Evolutionary conservation across 2,888 invertebrate species (phyloP), one percentile per base, ranked within the genome.

Genomic region (Unio delphinus): DNA sequence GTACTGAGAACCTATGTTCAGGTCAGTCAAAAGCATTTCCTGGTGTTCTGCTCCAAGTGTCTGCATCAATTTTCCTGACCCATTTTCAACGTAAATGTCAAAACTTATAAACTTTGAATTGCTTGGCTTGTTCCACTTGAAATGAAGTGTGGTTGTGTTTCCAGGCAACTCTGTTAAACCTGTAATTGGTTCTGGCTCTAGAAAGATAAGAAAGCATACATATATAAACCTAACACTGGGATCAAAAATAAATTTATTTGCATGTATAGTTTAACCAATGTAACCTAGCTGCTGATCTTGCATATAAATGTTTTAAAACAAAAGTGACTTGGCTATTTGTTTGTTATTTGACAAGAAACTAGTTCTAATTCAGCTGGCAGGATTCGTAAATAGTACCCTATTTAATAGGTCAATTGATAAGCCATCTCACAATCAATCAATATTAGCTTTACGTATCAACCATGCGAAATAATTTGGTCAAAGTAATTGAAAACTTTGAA

Each of bases 1-100:
- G 66, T 82, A 83, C 65, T 67, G 30, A 30, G 70, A 72, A 11
- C 84, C 84, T 4, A 76, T 72, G 3, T 69, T 60, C 6, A 84
- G 70, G 60, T 75, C 70, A 26, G 72, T 73, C 18, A 81, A 59
- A n/a, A 68, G 67, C 54, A 76, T 58, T 28, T 75, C 72, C 28
- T 63, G 67, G 23, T 75, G 57, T 1, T 70, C 69, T 2, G 66
- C 65, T 23, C 28, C 61, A 17, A 70, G 26, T 26, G 69, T 58
- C 64, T 61, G 57, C 45, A 3, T 64, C 54, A 70, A 56, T 7
- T 59, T 62, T 23, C 71, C 75, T 62, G 55, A 59, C 6, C n/a
- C 57, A 58, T 68, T 64, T 8, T 63, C 68, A 1, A 74, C 68
- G 18, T 57, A 56, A 20, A 75, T 59, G n/a, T 69, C 60, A 28